Base-by-base conservation (phyloP, 2,113 vertebrate genomes). In the Barbus barbus region DNA sequence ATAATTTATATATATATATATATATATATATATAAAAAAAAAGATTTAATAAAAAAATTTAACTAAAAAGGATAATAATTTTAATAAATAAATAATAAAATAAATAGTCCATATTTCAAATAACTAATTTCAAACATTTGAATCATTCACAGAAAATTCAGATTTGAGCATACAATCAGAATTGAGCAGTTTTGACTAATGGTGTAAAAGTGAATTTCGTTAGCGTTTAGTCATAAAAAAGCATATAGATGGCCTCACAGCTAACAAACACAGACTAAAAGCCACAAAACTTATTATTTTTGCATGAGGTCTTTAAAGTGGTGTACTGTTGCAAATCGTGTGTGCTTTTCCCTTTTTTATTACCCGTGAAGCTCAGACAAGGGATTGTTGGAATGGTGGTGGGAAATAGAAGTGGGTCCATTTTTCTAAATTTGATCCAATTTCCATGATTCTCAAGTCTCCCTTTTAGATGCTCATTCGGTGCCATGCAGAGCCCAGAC, bases 371-470 rank as follows among this genome's bases (percentile, higher is more conserved):
- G 79, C 67, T 18, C 13, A 83, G 81, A 51, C 81, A 76, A 56
- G 69, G 82, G 81, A 85, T 84, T 86, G 85, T 78, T 63, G 16
- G 71, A 69, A 81, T 18, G 26, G 67, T 51, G 75, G 61, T 53
- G 83, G 76, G 76, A 67, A 82, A 82, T 77, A 46, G 65, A 74
- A 90, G 89, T 89, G 81, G 86, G 82, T 53, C 84, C 83, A 90
- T 93, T 91, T 93, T 92, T 91, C 84, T 81, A 92, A 92, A 93
- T 92, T 88, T 90, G 86, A 93, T 93, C 90, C 88, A 92, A 91
- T 93, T 91, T 91, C 83, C 9, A 83, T 86, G 89, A 93, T 91
- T 91, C 90, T 91, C 87, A 33, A 89, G 87, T 86, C 82, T 88
- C 81, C 88, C 78, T 92, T 90, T 90, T 89, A 90, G 82, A 87